Percentiles rank a stretch among this genome's conserved stretches.
Conservation (phyloP, 2,888 invertebrate species). For the Bruchidius siliquastri region DNA sequence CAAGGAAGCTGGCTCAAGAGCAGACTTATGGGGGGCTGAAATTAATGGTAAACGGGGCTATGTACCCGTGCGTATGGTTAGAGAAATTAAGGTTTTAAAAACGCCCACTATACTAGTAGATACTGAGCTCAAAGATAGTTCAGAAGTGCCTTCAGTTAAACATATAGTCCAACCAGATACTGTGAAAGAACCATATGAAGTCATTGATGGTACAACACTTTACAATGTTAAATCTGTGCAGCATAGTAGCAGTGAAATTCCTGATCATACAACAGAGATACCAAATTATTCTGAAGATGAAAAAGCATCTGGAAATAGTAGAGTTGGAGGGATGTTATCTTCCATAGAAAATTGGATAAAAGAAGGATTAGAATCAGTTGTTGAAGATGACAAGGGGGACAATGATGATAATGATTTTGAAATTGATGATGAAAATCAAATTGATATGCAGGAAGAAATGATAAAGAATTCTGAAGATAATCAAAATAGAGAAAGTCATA, state of each 20-base stretch:
- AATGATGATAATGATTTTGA: slow-evolving; percentile 22
- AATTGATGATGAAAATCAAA: slow-evolving; percentile 18
- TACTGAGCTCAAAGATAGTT: slow-evolving; percentile 37
- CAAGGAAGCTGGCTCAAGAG: slow-evolving; percentile 62
- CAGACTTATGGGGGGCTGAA: slow-evolving; percentile 64
- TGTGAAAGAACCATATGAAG: slow-evolving; percentile 41
- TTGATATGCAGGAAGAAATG: slow-evolving; percentile 6
- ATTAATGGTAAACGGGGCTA: slow-evolving; percentile 67
- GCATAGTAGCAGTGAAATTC: neutral
- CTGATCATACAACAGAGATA: neutral
- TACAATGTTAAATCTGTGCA: neutral
- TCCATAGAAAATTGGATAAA: slow-evolving; percentile 18
- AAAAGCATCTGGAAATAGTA: neutral
- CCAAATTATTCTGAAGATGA: slow-evolving; percentile 13
- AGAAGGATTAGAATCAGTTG: slow-evolving; percentile 14
- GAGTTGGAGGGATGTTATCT: slow-evolving; percentile 16
- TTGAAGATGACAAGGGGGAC: slow-evolving; percentile 29
- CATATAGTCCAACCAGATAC: slow-evolving; percentile 29
- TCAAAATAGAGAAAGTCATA: no score
- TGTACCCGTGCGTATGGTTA: slow-evolving; percentile 57
- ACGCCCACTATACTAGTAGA: slow-evolving; percentile 46
- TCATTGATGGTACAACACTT: slow-evolving; percentile 62
- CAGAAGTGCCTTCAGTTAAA: slow-evolving; percentile 24
- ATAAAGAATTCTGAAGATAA: slow-evolving; percentile 3
- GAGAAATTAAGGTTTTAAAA: slow-evolving; percentile 55